phyloP scores from a whole-genome alignment of 2,797 vertebrate species.

The Schizopygopsis malacanthus region DNA sequence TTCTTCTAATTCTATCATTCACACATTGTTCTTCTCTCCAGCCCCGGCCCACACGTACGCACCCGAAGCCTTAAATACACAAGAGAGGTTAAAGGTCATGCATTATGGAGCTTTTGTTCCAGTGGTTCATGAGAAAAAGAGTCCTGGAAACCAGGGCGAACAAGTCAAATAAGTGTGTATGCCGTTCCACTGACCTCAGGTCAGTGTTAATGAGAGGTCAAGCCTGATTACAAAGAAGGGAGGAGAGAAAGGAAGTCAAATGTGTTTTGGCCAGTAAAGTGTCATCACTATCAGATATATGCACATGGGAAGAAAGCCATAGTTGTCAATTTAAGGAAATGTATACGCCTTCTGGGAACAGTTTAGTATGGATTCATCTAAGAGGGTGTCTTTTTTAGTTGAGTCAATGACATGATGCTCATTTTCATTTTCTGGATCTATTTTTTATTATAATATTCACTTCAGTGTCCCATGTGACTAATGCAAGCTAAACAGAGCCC shows the following conservation, averaged over 20 bases:
- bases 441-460: neutral
- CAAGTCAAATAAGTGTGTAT: neutral
- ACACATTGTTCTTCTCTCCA: slow-evolving; percentile 20
- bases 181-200: slow-evolving; percentile 16
- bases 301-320: neutral
- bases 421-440: too few relatives aligned
- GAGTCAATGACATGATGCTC: too few relatives aligned
- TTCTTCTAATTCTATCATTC: slow-evolving; percentile 16
- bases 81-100: slow-evolving; percentile 40
- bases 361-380: neutral
- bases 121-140: slow-evolving; percentile 15
- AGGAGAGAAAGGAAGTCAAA: neutral
- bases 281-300: neutral
- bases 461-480: slow-evolving; percentile 22
- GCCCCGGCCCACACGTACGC: slow-evolving; percentile 9
- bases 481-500: slow-evolving; percentile 1
- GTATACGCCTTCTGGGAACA: neutral
- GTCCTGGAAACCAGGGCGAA: neutral
- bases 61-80: slow-evolving; percentile 17
- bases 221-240: slow-evolving; percentile 35
- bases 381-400: neutral
- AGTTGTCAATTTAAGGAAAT: neutral
- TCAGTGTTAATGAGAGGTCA: slow-evolving; percentile 19
- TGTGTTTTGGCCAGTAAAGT: slow-evolving; percentile 24
- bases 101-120: slow-evolving; percentile 20